Conservation (phyloP, 2,797 vertebrate species). For the Vipera latastei region DNA sequence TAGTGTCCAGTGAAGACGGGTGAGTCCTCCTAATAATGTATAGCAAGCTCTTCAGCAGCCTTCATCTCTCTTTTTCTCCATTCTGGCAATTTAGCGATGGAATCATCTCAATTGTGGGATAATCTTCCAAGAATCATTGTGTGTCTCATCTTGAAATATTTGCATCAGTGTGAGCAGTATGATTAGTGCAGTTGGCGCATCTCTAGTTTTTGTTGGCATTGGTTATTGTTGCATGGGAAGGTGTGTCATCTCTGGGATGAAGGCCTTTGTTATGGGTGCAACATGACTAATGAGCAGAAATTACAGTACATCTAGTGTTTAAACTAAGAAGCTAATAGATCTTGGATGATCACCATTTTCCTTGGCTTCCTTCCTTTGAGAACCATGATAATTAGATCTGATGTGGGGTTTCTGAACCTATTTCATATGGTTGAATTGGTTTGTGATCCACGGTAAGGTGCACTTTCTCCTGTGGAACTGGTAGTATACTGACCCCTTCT, state of each 20-base stretch:
- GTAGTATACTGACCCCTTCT: not conserved
- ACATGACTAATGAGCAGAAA: not conserved
- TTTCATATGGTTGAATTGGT: not conserved
- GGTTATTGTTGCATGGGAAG: conserved; percentile 1
- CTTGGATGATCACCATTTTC: not conserved
- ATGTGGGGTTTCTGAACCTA: not conserved
- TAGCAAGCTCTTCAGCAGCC: not conserved
- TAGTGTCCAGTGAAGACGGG: not conserved
- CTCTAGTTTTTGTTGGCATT: not conserved
- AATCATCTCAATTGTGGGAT: not conserved
- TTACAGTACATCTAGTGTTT: not conserved
- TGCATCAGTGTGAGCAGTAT: not conserved
- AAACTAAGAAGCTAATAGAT: not conserved
- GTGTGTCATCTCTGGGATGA: not conserved
- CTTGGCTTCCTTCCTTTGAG: not conserved
- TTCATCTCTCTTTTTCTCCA: not conserved
- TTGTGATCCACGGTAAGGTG: not conserved
- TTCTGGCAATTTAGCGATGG: not conserved
- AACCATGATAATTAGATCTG: not conserved
- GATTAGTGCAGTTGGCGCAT: not conserved
- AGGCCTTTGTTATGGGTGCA: not conserved
- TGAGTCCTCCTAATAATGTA: not conserved
- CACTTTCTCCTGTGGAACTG: not conserved
- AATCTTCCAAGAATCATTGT: not conserved
- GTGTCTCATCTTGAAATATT: not conserved